Base-by-base conservation (phyloP, 2,888 invertebrate genomes). In the Eupithecia exiguata region DNA sequence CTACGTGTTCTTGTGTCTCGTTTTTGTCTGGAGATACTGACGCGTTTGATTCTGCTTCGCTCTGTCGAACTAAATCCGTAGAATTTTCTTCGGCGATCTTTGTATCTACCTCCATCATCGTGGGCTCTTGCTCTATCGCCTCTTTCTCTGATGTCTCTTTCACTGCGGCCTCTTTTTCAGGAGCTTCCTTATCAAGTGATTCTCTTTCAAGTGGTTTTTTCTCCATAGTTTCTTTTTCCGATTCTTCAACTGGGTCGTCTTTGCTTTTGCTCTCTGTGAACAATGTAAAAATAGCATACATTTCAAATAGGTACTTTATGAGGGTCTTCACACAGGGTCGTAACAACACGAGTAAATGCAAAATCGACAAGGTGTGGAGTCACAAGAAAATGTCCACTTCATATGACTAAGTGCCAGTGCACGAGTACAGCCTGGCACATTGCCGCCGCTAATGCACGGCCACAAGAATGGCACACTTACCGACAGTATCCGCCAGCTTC, bases 1-100 rank as follows among this genome's bases (percentile, higher is more conserved):
- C 70, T 5, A 72, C 43, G 0, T 61, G 68, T 61, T 73, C 70
- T 35, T n/a, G 30, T 49, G 63, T 35, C 36, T 71, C 68, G 76
- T 78, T 14, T 74, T 86, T 88, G 62, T 88, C 88, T 3, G 86
- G 85, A 6, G 87, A 86, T 46, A 86, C 87, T 0, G 77, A 74
- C 1, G 83, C 79, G 14, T 86, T 87, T 9, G 82, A 84, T 10
- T 88, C 85, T 10, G 86, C 86, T 12, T 85, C 87, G 65, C 82
- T 83, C 36, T 82, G 79, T 30, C 61, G 73, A 9, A 65, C 76
- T 0, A 75, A 70, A 18, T 86, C 85, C 83, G 84, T 84, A 0
- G 83, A 76, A 7, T 82, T 74, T 21, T 85, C 87, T 18, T 86
- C 86, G 18, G 30, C 72, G n/a, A 72, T 67, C 76, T 82, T 83